Evolutionary conservation across 2,113 vertebrate genomes (phyloP), one percentile per base, ranked within the genome.

Genomic region (Cheilinus undulatus): DNA sequence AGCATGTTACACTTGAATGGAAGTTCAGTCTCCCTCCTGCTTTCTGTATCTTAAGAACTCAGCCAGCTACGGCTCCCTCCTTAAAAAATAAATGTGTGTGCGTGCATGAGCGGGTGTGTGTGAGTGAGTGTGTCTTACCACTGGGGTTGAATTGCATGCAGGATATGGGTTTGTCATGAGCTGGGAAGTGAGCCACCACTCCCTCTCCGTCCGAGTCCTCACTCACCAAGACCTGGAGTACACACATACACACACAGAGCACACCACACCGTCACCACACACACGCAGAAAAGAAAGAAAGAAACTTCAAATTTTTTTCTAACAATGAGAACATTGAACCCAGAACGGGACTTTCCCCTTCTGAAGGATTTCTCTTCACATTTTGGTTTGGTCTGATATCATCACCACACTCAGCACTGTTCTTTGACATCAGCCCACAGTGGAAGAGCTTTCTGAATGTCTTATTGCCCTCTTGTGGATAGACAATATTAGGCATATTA

Each of bases 111-210:
- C 0, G 36, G 19, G 23, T 36, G 67, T 50, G 43, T 22, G 45
- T 0, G 27, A 4, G 76, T 79, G 75, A 4, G 76, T 79, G 75
- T 68, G 54, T 77, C 95, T 96, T 93, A 99, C 97, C 98, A 49
- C 97, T 99, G 6, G 96, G 95, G 88, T 97, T 99, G 73, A 99
- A 99, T 78, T 97, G 95, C 97, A 99, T 98, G 88, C 97, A 99
- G 92, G 97, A 99, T 78, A 99, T 97, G 26, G 98, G 98, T 83
- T 99, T 99, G 88, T 99, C 98, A 12, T 99, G 98, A 7, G 97
- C 98, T 75, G 97, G 97, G 89, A 99, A 99, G 92, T 99, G 98
- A 70, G 98, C 97, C 90, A 99, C 96, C n/a, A 98, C 94, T 48
- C 97, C 98, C 20, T 96, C 95, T 0, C 97, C 97, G 28, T 99